These are phyloP conservation scores for Lutraria lutraria DNA, from an alignment of 2,888 invertebrate species.

Conservation along the genomic window DNA sequence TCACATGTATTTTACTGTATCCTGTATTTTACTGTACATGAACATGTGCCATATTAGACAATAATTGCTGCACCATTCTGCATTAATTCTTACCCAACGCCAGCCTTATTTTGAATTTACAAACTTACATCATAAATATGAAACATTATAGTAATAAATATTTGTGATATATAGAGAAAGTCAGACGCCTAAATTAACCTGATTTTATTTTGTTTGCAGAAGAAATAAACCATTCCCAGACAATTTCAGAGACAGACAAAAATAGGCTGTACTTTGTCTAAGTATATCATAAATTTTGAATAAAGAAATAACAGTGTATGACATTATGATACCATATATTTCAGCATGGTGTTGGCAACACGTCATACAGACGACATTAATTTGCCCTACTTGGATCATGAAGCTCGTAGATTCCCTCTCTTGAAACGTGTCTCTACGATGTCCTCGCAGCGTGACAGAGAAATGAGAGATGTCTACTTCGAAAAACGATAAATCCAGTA, in stretches of 20 bases:
- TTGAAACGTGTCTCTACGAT: slow-evolving; percentile 70
- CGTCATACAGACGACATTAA: slow-evolving; percentile 83
- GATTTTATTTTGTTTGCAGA: background rate
- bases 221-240: background rate
- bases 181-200: background rate
- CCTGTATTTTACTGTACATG: too few species aligned
- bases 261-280: background rate
- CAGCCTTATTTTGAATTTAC: too few species aligned
- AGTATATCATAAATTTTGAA: background rate
- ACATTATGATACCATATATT: slow-evolving; percentile 35
- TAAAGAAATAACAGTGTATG: background rate
- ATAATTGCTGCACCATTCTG: too few species aligned
- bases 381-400: slow-evolving; percentile 78
- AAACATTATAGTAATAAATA: too few species aligned
- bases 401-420: slow-evolving; percentile 77
- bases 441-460: slow-evolving; percentile 80
- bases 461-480: slow-evolving; percentile 84
- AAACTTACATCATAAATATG: too few species aligned
- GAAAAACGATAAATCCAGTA: slow-evolving; percentile 79
- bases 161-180: background rate
- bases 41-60: too few species aligned
- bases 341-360: slow-evolving; percentile 83
- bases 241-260: background rate
- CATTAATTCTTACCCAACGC: too few species aligned
- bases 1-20: too few species aligned